Evolutionary conservation across 2,888 invertebrate genomes (phyloP).

Genomic region (Brachypalpus laphriformis): DNA sequence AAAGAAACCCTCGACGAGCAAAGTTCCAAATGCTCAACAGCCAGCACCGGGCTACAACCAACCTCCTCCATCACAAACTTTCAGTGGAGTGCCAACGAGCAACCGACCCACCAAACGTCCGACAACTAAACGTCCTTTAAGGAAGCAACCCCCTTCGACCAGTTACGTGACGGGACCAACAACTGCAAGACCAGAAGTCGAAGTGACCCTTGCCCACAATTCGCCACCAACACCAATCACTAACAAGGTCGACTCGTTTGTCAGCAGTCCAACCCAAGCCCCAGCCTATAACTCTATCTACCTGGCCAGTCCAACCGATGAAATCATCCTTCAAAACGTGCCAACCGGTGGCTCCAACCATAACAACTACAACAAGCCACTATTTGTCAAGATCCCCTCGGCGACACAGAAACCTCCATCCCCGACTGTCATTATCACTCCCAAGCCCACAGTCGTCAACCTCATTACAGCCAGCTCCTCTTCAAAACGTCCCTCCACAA

Average conservation of each 20-base stretch:
- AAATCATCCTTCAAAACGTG: conserved; percentile 72
- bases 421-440: conserved; percentile 87
- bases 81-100: conserved; percentile 81
- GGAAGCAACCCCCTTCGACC: conserved; percentile 82
- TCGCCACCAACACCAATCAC: conserved; percentile 78
- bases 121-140: conserved; percentile 43
- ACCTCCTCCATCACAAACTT: conserved; percentile 76
- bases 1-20: conserved; percentile 72
- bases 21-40: conserved; percentile 13
- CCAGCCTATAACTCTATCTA: conserved; percentile 76
- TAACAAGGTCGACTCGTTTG: conserved; percentile 80
- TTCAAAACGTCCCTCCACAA: conserved; percentile 78
- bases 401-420: conserved; percentile 85
- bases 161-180: conserved; percentile 84
- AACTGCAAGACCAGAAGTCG: conserved; percentile 83
- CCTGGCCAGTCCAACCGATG: conserved; percentile 80
- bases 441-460: conserved; percentile 85
- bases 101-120: conserved; percentile 38
- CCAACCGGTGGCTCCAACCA: conserved; percentile 61
- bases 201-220: conserved; percentile 77
- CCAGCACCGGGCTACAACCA: conserved; percentile 39
- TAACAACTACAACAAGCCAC: conserved; percentile 78
- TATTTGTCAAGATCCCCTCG: conserved; percentile 79
- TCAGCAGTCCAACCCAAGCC: conserved; percentile 78
- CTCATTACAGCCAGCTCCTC: conserved; percentile 77